Base-by-base conservation (phyloP, 2,113 vertebrate genomes). In the Ochotona princeps region DNA sequence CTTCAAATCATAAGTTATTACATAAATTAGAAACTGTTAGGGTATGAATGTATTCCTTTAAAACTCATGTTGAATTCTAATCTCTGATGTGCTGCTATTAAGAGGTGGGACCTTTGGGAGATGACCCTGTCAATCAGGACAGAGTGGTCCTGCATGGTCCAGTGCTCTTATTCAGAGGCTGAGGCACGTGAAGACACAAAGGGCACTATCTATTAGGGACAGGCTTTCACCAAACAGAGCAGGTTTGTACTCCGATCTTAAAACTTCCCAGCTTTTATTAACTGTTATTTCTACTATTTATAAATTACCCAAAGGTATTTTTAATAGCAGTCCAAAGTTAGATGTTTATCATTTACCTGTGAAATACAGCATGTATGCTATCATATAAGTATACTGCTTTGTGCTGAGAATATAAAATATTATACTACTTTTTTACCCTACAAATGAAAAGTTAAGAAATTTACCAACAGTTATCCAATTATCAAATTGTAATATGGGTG, bases 381-480 rank as follows among this genome's bases (percentile, higher is more conserved):
- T 89, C 60, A 69, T 4, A 38, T 10, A 89, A 79, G 30, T 81
- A 85, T 49, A 57, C 28, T 51, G 28, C 35, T 79, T 86, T 83
- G 32, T n/a, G 44, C 73, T 63, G 8, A 87, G 32, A 80, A 61
- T 32, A 11, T 54, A 84, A 63, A 60, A 91, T 49, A 12, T 44
- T 44, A 3, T 61, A 66, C 21, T 7, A n/a, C 61, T 67, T 95
- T 73, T 93, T 54, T 5, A 60, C 63, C 81, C 38, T 18, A 76
- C 20, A 12, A 38, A 93, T 90, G 30, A 76, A 61, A 93, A 72
- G 61, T 60, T 70, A 66, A 32, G 35, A 93, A 87, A 84, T 9
- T n/a, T 73, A 32, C 87, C 51, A 89, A 51, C 8, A 69, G 49
- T 28, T 21, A 90, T 32, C 75, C 26, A 63, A 51, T 75, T 54